Evolutionary conservation across 1,140 invertebrate genomes (phyloP), one percentile per base, ranked within the genome.

Genomic region (Brachionus asplanchnoidis): DNA sequence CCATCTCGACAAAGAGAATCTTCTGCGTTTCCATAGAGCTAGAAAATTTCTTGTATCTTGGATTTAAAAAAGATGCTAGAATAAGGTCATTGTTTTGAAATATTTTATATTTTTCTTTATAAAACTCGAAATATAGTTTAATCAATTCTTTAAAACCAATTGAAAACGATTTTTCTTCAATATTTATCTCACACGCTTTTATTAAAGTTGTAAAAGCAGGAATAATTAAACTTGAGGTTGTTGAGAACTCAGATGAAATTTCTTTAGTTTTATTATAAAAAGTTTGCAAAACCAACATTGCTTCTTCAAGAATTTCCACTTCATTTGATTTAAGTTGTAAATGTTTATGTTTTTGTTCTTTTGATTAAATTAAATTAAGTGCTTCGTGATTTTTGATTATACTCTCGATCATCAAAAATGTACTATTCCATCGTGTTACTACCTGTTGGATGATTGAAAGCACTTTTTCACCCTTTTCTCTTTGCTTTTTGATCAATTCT

Each of bases 41-140:
- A 28, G 66, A 70, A 70, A 70, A 70, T 36, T 70, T 70, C 32
- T 70, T 70, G 28, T 70, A 70, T 14, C 32, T 70, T 70, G 32
- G 66, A 70, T 70, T 70, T 3, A 70, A n/a, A 14, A 32, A 70
- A 32, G 66, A n/a, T 70, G 66, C 66, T 32, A 40, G 32, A n/a
- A 70, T 36, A n/a, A 70, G 66, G 0, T 70, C 7, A 28, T 70
- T 0, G 32, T 70, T n/a, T 32, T 70, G 26, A 32, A 70, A 36
- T 36, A 70, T 32, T 40, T n/a, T 0, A 40, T 70, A 70, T 70
- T 70, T 70, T 28, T 70, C 0, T 2, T 6, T 6, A 70, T 70
- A 70, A 70, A 70, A 70, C 14, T 28, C 5, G 12, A 40, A n/a
- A 36, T 32, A 70, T 0, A 12, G 26, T 32, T 36, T 42, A 32